Evolutionary conservation across 30 jellyfish, hydroid and myxozoan species (phyloP), one percentile per base, ranked within the genome.

Genomic region (Sanderia malayensis): DNA sequence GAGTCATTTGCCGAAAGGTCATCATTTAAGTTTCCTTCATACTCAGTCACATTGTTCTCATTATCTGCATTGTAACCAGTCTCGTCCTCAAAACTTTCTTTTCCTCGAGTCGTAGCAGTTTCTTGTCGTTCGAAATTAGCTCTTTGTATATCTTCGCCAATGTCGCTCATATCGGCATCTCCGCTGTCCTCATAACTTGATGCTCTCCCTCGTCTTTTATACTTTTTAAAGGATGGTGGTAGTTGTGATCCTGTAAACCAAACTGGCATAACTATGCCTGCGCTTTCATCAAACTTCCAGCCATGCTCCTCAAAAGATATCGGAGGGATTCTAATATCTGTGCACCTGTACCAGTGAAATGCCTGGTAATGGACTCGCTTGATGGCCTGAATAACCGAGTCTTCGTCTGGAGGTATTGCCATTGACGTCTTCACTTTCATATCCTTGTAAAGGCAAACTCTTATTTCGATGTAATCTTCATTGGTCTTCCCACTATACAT

Each of bases 331-430:
- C 21, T 47, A 28, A 53, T 47, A 17, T 71, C 59, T 17, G 30
- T 53, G 30, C 83, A 71, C 25, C 83, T 47, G 73, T 47, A 47
- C 80, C 80, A 70, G 57, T 44, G 32, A 52, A 25, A 81, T 13
- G n/a, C n/a, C n/a, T n/a, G n/a, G n/a, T n/a, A n/a, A n/a, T n/a
- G n/a, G n/a, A n/a, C n/a, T n/a, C n/a, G 84, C 78, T 44, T 70
- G 67, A 81, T 81, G 20, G 60, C 94, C 31, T 81, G 93, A 28
- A 53, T 19, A 6, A 80, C 78, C 23, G 86, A 68, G 44, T 80
- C 86, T 44, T 15, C 71, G 70, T 78, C 92, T 25, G 92, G 92
- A 19, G 77, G 83, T 67, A 79, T 25, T 21, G 76, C 46, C 77
- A 59, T 59, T n/a, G 84, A 67, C 18, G 84, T 18, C 67, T 67